Base-by-base conservation (phyloP, 2,888 invertebrate species). In the Ochropleura leucogaster region DNA sequence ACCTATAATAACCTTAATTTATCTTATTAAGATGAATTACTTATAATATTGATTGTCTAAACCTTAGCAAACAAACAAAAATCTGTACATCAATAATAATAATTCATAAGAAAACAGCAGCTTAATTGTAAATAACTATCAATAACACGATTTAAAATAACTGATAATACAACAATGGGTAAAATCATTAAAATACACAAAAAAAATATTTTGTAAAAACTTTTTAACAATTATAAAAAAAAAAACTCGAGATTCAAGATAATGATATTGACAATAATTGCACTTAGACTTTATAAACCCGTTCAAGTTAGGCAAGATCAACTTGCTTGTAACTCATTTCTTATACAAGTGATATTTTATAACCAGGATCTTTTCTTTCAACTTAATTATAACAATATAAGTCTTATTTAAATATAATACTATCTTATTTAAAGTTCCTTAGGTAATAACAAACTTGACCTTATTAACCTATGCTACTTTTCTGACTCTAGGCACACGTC, bases 1-100 rank as follows among this genome's bases (percentile, higher is more conserved):
- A 87, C 69, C 74, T 82, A 73, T 73, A 67, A 74, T 67, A 62
- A 67, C 7, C 44, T 59, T 66, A 79, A 40, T 6, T 63, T 46
- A 30, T 62, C 18, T 20, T 49, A 73, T 14, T 8, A 67, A 72
- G 4, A 75, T 85, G 75, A 78, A 72, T 72, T 72, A 70, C 18
- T n/a, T 72, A 47, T 49, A n/a, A 66, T 49, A 16, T 59, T 62
- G 44, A 65, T 65, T 53, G 53, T 47, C 30, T 65, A 74, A 42
- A n/a, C 40, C 51, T 46, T 63, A 63, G 4, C 51, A 74, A 3
- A 5, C 30, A 57, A 49, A 16, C 14, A 57, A 68, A 77, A 49
- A 42, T 44, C 9, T 60, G n/a, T 72, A 76, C 73, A 74, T 30
- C 3, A 74, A 72, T 51, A 64, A 44, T 62, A 71, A 71, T 46